Evolutionary conservation across 2,113 vertebrate genomes (phyloP).

Genomic region (Clinocottus analis): DNA sequence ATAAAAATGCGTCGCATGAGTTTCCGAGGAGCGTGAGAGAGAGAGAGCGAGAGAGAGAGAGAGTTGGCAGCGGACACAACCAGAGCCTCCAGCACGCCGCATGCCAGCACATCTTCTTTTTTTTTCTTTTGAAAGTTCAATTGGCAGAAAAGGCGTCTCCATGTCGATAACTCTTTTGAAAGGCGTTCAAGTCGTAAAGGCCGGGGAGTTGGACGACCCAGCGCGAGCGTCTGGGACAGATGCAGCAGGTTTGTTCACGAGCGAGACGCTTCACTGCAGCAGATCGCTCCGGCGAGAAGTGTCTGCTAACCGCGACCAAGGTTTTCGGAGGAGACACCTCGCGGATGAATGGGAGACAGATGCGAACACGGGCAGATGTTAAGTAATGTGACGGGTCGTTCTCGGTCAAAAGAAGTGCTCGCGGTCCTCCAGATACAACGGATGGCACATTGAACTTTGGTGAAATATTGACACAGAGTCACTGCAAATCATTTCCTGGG

Average conservation of each 20-base stretch:
- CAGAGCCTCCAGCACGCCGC: not conserved
- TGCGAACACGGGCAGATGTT: conserved; percentile 57
- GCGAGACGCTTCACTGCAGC: conserved; percentile 7
- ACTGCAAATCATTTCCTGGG: conserved; percentile 4
- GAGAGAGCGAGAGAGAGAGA: not conserved
- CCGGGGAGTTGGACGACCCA: conserved; percentile 8
- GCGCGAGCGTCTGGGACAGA: not conserved
- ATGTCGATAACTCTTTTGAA: conserved; percentile 20
- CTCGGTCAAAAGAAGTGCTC: conserved; percentile 1
- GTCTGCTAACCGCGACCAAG: conserved; percentile 12
- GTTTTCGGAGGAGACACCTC: conserved; percentile 24
- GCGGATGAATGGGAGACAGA: conserved; percentile 50
- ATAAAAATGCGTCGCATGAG: not conserved
- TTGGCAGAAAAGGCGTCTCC: conserved; percentile 10
- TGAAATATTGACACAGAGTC: no score
- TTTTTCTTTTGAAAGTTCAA: conserved; percentile 4
- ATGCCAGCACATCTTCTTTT: not conserved
- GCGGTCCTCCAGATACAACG: conserved; percentile 17
- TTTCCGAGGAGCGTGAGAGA: not conserved
- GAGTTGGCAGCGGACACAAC: not conserved
- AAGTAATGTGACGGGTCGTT: conserved; percentile 47
- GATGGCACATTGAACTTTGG: conserved; percentile 7
- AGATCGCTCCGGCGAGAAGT: no score
- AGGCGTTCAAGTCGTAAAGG: conserved; percentile 16
- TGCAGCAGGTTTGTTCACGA: conserved; percentile 37